Base-by-base conservation (phyloP, 1,140 invertebrate genomes). In the Teleogryllus occipitalis region DNA sequence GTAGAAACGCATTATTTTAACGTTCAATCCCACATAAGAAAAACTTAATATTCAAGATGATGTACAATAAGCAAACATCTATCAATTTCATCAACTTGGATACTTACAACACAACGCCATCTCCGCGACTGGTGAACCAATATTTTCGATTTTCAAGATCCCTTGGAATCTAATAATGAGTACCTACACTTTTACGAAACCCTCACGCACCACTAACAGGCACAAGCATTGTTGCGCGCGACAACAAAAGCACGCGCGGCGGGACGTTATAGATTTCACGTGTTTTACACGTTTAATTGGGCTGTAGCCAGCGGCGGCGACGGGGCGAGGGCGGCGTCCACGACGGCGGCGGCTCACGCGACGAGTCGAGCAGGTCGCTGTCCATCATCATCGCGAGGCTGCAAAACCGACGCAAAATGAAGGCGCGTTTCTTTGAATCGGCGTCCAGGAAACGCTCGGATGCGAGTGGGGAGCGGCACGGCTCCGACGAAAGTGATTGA, bases 221-320 rank as follows among this genome's bases (percentile, higher is more conserved):
- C 15, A 8, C 54, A 65, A 18, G 10, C 54, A 14, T 18, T 18
- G 54, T 18, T 14, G 54, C 54, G 54, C 54, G 54, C 54, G 18
- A 1, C 54, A 14, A 65, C 10, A 18, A 65, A 65, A 14, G 10
- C 54, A 18, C 54, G 54, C 54, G 54, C 54, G 3, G 18, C 54
- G 10, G 54, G 10, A 65, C 54, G 10, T 10, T 18, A 65, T 65
- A 65, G 54, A 65, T 65, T 65, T 65, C 7, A 65, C 54, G 54
- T 65, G 54, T 65, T 14, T 65, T 65, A 65, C 54, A 65, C 54
- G 54, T 65, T 65, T 65, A 65, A 65, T 65, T 65, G 54, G 54
- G 54, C 54, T 18, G 54, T 65, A 18, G 18, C 54, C 18, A 18
- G 54, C 54, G 54, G 54, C 54, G 54, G 54, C 54, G 54, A 7